Conservation (phyloP, 2,113 vertebrate genomes). For the Corvus cornix region DNA sequence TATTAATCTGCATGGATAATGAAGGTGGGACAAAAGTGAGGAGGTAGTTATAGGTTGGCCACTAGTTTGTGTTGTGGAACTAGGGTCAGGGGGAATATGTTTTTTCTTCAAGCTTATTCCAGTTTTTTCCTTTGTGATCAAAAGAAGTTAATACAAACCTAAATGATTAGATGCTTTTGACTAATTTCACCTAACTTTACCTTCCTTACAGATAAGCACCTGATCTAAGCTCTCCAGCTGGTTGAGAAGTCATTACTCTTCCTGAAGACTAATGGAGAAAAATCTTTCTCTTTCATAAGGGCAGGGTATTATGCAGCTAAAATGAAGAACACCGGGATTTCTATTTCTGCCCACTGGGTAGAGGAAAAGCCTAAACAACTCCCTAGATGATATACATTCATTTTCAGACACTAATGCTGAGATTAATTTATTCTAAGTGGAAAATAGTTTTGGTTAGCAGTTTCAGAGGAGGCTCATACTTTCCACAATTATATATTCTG, state of each 20-base stretch:
- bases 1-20: not conserved
- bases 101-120: not conserved
- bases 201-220: not conserved
- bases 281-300: not conserved
- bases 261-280: not conserved
- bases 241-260: not conserved
- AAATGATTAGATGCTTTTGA: not conserved
- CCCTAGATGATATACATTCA: not conserved
- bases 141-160: not conserved
- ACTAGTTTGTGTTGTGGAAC: not conserved
- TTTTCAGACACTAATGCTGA: not conserved
- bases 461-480: not conserved
- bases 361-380: not conserved
- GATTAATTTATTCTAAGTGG: not conserved
- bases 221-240: not conserved
- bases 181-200: not conserved
- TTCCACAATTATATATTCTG: not conserved
- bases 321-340: not conserved
- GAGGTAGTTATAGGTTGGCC: not conserved
- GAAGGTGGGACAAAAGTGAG: not conserved
- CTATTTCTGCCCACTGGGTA: not conserved
- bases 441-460: constrained; percentile 2
- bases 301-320: not conserved
- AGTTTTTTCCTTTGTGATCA: not conserved
- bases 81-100: accelerated